Conservation (phyloP, 1,140 invertebrate species). For the Pomacea maculata region DNA sequence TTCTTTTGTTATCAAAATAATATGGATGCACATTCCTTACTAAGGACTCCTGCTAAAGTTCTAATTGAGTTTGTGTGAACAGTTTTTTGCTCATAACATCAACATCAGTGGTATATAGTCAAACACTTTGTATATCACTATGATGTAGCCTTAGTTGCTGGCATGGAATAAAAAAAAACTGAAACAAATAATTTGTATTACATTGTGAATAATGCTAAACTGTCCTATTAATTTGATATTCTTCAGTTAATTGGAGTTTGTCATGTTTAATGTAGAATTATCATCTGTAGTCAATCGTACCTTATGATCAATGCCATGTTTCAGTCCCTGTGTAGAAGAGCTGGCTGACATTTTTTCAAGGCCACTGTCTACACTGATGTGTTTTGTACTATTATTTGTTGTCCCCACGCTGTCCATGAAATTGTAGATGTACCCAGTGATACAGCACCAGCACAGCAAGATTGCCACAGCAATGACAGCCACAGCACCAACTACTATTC, state of each 20-base stretch:
- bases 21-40: too few species aligned
- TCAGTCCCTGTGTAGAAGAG: background rate
- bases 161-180: background rate
- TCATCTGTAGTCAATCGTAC: background rate
- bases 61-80: too few species aligned
- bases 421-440: conserved; percentile 25
- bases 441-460: conserved; percentile 31
- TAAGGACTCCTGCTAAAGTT: too few species aligned
- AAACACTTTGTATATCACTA: too few species aligned
- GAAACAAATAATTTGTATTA: background rate
- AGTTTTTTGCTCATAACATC: too few species aligned
- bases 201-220: background rate
- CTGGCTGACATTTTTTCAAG: conserved; percentile 13
- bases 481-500: conserved; percentile 30
- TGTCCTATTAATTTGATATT: background rate
- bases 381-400: background rate
- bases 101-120: too few species aligned
- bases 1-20: too few species aligned
- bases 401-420: background rate
- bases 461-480: conserved; percentile 26
- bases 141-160: too few species aligned
- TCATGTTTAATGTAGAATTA: too few species aligned
- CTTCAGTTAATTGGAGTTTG: too few species aligned
- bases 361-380: conserved; percentile 9
- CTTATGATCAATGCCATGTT: background rate